Evolutionary conservation across 1,140 invertebrate genomes (phyloP).

Genomic region (Drosophila hydei): DNA sequence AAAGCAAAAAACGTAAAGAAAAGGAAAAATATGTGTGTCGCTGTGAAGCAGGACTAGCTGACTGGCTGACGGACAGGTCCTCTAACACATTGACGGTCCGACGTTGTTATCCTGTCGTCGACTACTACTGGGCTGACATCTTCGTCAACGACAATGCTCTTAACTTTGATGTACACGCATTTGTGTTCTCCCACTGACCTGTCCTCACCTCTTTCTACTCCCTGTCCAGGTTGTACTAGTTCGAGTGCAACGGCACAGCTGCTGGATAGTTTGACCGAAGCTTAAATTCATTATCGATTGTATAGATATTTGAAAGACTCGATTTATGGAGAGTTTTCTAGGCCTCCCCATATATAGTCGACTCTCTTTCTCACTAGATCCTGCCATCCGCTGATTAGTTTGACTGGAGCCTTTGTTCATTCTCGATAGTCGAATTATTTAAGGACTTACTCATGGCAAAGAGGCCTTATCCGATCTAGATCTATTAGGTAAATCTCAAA

Average conservation of each 20-base stretch:
- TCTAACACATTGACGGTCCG: conserved; percentile 25
- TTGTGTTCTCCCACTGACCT: background rate
- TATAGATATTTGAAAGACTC: too few relatives aligned
- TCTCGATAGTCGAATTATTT: background rate
- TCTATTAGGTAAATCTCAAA: conserved; percentile 30
- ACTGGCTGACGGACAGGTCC: conserved; percentile 23
- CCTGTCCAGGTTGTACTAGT: conserved; percentile 7
- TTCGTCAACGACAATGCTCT: conserved; percentile 56
- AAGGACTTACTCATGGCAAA: background rate
- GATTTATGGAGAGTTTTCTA: too few relatives aligned
- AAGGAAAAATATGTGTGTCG: conserved; percentile 62
- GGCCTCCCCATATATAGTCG: too few relatives aligned
- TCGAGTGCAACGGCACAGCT: conserved; percentile 7
- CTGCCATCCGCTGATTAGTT: too few relatives aligned
- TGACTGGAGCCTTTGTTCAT: too few relatives aligned
- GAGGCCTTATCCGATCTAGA: conserved; percentile 2
- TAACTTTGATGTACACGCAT: conserved; percentile 41
- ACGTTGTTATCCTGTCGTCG: conserved; percentile 44
- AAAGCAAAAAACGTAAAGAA: conserved; percentile 64
- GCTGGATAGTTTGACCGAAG: conserved; percentile 5
- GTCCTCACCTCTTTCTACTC: background rate
- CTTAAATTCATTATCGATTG: conserved; percentile 1
- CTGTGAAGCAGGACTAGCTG: background rate
- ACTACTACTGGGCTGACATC: conserved; percentile 42
- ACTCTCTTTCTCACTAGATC: background rate